Base-by-base conservation (phyloP, 2,888 invertebrate genomes). In the Corbicula japonica region DNA sequence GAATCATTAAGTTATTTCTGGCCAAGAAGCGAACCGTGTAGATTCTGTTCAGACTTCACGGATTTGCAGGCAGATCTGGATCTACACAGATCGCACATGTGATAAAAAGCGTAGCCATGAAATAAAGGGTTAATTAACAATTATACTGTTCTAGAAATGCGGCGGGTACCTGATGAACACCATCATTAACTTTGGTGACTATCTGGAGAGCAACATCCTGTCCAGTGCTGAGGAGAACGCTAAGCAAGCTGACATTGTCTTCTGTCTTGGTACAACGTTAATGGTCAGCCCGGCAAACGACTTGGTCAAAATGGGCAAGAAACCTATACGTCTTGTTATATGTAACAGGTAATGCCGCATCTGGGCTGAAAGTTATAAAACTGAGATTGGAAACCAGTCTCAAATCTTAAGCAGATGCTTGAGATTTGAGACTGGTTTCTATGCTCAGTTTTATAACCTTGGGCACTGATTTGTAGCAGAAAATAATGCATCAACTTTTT, bases 111-210 rank as follows among this genome's bases (percentile, higher is more conserved):
- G 15, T 38, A 12, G 10, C 30, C 30, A 12, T 56, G 30, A 26
- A 21, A 12, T n/a, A n/a, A n/a, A n/a, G n/a, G n/a, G n/a, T n/a
- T n/a, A 38, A 38, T 18, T 38, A 38, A 38, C 18, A 12, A 38
- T 8, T 50, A 1, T 50, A 46, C 38, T 32, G 28, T 74, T 75
- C 1, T 62, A 91, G 89, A 84, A 80, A 6, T 92, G 92, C 80
- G 85, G 86, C 52, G 91, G 90, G 1, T 87, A 80, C 48, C 82
- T 92, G 58, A 89, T 90, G 88, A 92, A 92, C 81, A 91, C 91
- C n/a, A 91, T 92, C 52, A 92, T 92, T 32, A 91, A 92, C 81
- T 92, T 92, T 78, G 90, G 92, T 0, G 92, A 92, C 76, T 87
- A 87, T 61, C 80, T 92, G 54, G 92, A 93, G 75, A 76, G 83